Conservation (phyloP, 2,888 invertebrate genomes). For the Coleophora flavipennella region DNA sequence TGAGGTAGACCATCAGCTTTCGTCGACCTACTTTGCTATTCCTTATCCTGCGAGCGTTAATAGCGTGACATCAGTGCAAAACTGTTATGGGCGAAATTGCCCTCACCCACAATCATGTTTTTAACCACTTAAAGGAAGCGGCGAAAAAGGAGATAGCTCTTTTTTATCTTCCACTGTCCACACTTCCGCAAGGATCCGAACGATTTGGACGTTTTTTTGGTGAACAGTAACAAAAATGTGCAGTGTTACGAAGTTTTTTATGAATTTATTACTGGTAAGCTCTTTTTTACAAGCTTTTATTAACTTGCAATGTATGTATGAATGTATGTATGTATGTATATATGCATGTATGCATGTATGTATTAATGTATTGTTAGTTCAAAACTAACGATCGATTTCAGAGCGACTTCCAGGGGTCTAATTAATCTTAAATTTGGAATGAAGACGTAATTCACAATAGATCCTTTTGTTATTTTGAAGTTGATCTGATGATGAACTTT, state of each 20-base stretch:
- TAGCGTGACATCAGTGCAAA: constrained; percentile 52
- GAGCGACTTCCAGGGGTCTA: no score
- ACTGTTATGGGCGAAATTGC: constrained; percentile 60
- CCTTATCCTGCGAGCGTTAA: constrained; percentile 41
- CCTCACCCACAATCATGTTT: constrained; percentile 59
- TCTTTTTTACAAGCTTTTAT: no score
- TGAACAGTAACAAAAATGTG: constrained; percentile 11
- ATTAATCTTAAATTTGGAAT: no score
- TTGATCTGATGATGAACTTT: no score
- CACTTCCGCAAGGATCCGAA: constrained; percentile 9
- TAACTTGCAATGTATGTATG: no score
- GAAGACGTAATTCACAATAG: no score
- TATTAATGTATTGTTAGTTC: no score
- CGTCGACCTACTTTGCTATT: constrained; percentile 36
- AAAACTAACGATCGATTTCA: no score
- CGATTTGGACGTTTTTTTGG: not conserved
- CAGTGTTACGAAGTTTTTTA: not conserved
- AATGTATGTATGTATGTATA: no score
- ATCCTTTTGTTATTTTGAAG: no score
- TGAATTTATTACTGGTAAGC: not conserved
- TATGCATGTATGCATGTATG: no score
- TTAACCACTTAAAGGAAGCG: constrained; percentile 50
- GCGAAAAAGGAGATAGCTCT: constrained; percentile 26
- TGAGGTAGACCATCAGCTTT: constrained; percentile 13
- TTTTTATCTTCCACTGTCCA: constrained; percentile 15